Conservation (phyloP, 2,113 vertebrate species). For the Coreoperca whiteheadi region DNA sequence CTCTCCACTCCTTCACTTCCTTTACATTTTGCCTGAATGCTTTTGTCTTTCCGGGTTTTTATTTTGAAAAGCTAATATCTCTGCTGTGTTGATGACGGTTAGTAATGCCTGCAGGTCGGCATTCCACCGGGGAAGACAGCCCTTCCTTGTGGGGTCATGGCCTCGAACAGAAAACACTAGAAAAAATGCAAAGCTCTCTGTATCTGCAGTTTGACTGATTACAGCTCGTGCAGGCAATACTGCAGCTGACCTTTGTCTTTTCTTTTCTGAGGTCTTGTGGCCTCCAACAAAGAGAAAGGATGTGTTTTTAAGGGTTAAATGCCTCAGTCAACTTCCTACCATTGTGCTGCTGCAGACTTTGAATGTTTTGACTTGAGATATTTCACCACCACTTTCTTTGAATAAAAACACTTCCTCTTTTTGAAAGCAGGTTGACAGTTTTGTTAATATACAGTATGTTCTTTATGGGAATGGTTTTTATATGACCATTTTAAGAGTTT, state of each 20-base stretch:
- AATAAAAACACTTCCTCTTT: constrained; percentile 2
- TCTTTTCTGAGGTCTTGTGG: constrained; percentile 9
- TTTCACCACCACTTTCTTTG: background rate
- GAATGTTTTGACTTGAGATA: constrained; percentile 41
- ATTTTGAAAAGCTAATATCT: constrained; percentile 21
- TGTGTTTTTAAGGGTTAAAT: constrained; percentile 43
- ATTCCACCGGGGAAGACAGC: constrained; percentile 37
- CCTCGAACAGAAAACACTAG: constrained; percentile 44
- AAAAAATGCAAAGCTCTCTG: background rate
- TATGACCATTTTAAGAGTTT: background rate
- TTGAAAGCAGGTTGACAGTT: background rate
- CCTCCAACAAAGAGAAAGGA: constrained; percentile 23
- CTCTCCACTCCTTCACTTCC: constrained; percentile 19
- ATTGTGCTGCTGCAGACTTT: constrained; percentile 56
- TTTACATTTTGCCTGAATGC: background rate
- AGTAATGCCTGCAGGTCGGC: constrained; percentile 38
- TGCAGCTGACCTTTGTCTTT: background rate
- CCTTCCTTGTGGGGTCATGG: constrained; percentile 33
- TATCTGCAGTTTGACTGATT: constrained; percentile 47
- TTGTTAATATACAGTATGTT: background rate
- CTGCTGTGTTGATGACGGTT: constrained; percentile 13
- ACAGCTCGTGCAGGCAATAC: constrained; percentile 22
- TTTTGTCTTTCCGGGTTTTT: constrained; percentile 1
- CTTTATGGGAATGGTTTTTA: background rate
- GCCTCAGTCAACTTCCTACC: constrained; percentile 57